Percentiles rank a stretch among this genome's conserved stretches.
Evolutionary conservation across 1,140 invertebrate species (phyloP).

Genomic region (Drosophila seguyi): DNA sequence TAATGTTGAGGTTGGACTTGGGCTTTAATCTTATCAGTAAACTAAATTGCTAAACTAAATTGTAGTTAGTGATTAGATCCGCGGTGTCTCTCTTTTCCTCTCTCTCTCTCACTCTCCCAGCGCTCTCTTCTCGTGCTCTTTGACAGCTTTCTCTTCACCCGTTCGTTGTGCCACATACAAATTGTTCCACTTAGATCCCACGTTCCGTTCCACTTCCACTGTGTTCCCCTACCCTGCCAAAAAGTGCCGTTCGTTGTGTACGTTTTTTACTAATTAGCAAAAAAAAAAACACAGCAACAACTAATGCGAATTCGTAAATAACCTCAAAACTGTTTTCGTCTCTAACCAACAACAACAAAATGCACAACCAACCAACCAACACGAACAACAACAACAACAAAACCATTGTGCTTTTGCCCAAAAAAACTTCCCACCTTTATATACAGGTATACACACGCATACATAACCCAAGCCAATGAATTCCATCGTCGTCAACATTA

Average conservation of each 20-base stretch:
- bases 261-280: slow-evolving; percentile 36
- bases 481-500: slow-evolving; percentile 82
- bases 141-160: slow-evolving; percentile 22
- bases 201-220: slow-evolving; percentile 3
- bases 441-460: slow-evolving; percentile 84
- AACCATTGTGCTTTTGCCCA: slow-evolving; percentile 47
- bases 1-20: slow-evolving; percentile 47
- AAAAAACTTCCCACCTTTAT: slow-evolving; percentile 45
- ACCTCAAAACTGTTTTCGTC: slow-evolving; percentile 58
- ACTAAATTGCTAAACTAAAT: slow-evolving; percentile 15
- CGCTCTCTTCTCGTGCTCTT: neutral
- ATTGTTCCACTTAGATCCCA: slow-evolving; percentile 17
- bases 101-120: neutral
- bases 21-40: slow-evolving; percentile 40
- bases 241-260: slow-evolving; percentile 25
- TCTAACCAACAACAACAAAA: slow-evolving; percentile 61
- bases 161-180: slow-evolving; percentile 24
- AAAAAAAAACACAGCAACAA: slow-evolving; percentile 10
- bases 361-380: slow-evolving; percentile 27
- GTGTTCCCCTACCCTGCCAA: neutral
- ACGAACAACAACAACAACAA: slow-evolving; percentile 32
- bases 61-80: slow-evolving; percentile 40
- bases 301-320: slow-evolving; percentile 46
- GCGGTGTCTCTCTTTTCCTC: neutral
- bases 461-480: slow-evolving; percentile 85